These are phyloP conservation scores for Blera fallax DNA, from an alignment of 2,888 invertebrate genomes.

Conservation along the genomic window DNA sequence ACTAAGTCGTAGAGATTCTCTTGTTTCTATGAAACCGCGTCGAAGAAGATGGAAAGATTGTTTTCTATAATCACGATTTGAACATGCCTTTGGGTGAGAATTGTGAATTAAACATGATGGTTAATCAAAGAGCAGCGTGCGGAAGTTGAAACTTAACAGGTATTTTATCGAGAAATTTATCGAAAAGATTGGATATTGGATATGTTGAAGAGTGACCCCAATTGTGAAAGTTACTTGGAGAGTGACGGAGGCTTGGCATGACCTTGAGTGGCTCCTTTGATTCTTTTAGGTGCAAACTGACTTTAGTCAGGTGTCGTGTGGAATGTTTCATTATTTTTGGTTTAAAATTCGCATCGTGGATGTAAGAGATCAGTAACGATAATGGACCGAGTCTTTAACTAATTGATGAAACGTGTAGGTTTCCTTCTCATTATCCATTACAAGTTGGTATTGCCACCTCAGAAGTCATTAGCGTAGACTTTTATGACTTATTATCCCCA, in stretches of 20 bases:
- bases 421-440: no score
- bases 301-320: neutral
- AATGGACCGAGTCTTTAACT: no score
- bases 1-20: neutral
- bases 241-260: neutral
- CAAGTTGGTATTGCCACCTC: no score
- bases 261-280: neutral
- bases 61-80: neutral
- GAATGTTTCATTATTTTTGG: no score
- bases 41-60: neutral
- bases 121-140: neutral
- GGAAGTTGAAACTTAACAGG: conserved; percentile 9
- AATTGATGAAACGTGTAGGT: no score
- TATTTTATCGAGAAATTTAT: neutral
- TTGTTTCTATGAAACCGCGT: neutral
- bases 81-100: conserved; percentile 2
- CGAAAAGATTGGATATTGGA: neutral
- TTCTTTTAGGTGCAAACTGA: neutral
- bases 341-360: no score
- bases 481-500: no score
- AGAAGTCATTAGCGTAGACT: no score
- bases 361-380: no score
- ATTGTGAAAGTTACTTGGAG: conserved; percentile 1
- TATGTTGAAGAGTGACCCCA: neutral
- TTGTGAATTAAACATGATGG: conserved; percentile 5